Percentiles rank a stretch among this genome's conserved stretches.
Evolutionary conservation across 1,140 invertebrate species (phyloP).

Genomic region (Helicoverpa armigera): DNA sequence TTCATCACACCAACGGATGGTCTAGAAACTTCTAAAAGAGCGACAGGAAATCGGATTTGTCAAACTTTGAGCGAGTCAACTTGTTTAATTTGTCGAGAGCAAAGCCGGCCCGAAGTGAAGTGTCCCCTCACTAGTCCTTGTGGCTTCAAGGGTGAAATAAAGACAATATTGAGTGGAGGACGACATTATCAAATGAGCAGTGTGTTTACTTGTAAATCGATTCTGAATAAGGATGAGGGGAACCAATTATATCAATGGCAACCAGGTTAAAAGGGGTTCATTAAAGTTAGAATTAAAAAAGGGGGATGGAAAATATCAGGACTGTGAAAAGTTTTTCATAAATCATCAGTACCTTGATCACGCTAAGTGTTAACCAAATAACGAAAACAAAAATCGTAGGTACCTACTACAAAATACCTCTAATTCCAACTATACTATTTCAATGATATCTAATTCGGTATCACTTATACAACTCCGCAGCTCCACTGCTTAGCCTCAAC

Average conservation of each 20-base stretch:
- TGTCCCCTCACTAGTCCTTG: slow-evolving; percentile 27
- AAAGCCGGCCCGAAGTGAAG: slow-evolving; percentile 21
- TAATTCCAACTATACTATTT: background rate
- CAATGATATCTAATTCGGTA: background rate
- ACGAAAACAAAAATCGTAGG: background rate
- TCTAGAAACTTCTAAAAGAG: slow-evolving; percentile 39
- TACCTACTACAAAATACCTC: background rate
- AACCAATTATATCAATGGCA: no score
- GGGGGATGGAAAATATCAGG: no score
- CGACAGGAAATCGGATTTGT: slow-evolving; percentile 48
- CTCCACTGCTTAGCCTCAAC: no score
- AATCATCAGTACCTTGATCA: no score
- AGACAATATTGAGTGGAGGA: no score
- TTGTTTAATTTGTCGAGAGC: slow-evolving; percentile 49
- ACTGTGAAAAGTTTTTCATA: no score
- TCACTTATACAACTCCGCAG: no score
- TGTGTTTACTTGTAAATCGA: no score
- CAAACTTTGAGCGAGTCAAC: slow-evolving; percentile 45
- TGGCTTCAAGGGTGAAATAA: slow-evolving; percentile 12
- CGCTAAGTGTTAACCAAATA: background rate
- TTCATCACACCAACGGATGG: slow-evolving; percentile 42
- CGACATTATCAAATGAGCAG: no score
- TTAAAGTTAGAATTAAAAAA: no score
- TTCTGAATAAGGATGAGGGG: no score
- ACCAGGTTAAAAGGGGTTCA: no score